Percentiles rank a stretch among this genome's conserved stretches.
Conservation (phyloP, 2,113 vertebrate species). For the Colius striatus region DNA sequence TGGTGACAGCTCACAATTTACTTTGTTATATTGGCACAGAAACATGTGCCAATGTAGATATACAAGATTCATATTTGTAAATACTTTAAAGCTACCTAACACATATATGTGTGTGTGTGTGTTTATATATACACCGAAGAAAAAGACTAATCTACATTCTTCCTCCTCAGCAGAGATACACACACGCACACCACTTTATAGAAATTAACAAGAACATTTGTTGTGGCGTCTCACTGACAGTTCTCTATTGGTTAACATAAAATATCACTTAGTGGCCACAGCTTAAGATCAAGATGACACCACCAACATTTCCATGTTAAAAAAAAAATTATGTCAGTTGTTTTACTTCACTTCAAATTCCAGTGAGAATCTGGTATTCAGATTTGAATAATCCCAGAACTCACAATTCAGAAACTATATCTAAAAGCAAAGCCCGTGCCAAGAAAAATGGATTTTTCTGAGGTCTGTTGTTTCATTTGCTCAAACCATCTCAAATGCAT, state of each 20-base stretch:
- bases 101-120: no score
- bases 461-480: background rate
- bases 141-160: background rate
- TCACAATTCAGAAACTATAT: background rate
- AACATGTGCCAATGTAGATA: background rate
- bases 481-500: background rate
- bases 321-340: background rate
- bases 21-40: background rate
- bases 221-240: background rate
- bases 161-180: background rate
- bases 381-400: background rate
- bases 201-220: background rate
- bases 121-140: background rate
- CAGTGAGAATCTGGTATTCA: background rate
- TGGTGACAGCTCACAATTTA: background rate
- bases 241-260: background rate
- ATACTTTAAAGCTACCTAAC: background rate
- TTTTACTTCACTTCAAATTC: background rate
- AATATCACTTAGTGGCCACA: background rate
- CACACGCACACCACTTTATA: background rate
- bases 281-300: background rate
- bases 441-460: background rate
- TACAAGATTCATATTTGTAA: background rate
- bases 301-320: background rate
- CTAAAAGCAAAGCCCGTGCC: background rate